Evolutionary conservation across 2,888 invertebrate genomes (phyloP), one percentile per base, ranked within the genome.

Genomic region (Xanthia icteritia): DNA sequence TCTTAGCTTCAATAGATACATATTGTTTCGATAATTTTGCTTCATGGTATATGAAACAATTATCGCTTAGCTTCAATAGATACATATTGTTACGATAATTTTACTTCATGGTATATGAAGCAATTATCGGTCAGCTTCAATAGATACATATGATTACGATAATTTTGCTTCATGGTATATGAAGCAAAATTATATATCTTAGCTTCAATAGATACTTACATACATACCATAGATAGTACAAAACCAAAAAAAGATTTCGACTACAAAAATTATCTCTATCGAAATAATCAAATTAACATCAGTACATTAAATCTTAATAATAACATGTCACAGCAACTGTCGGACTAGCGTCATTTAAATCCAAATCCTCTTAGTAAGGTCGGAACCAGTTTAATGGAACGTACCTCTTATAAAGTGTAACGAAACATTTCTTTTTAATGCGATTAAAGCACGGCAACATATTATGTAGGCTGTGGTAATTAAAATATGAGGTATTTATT

Each of bases 221-320:
- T 31, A 31, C 1, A 31, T 31, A 31, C 31, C 31, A 2, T 31
- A 31, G 20, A 8, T 23, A 54, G 56, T 13, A 36, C 17, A 8
- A 60, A 48, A 20, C 15, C 5, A 58, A 66, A 66, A 72, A 69
- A 64, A 48, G 31, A 20, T 11, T 0, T 23, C 60, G 5, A 42
- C 71, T 68, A 67, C 54, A 42, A 80, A 83, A 81, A 83, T 86
- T 63, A 81, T 85, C 78, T 86, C 82, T 92, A 95, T 95, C 94
- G 92, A 92, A 93, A 92, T 95, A 95, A 95, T 92, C 90, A 90
- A 90, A 93, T 95, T 94, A 94, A 87, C 88, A 90, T 91, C 95
- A 94, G 91, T 91, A 92, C 93, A 95, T 95, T 95, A 95, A 94
- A 95, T 94, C 92, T 90, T 87, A 91, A 92, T 88, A 91, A 92